Conservation (phyloP, 2,797 vertebrate species). For the Enteromius paludinosus region DNA sequence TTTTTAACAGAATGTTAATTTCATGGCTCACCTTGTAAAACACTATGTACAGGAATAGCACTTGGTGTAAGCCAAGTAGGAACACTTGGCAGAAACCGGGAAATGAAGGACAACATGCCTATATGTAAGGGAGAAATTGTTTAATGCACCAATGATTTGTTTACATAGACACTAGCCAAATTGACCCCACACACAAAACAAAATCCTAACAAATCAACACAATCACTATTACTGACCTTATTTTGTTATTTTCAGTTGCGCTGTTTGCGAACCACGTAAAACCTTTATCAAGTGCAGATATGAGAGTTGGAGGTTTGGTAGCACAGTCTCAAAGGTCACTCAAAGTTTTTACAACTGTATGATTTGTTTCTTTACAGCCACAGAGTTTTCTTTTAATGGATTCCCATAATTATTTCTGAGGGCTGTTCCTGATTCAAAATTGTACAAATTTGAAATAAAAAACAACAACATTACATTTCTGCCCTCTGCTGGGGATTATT, state of each 20-base stretch:
- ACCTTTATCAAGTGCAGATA: constrained; percentile 45
- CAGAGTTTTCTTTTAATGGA: neutral
- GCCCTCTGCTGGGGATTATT: constrained; percentile 16
- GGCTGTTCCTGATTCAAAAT: neutral
- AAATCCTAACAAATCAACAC: neutral
- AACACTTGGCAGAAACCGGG: constrained; percentile 71
- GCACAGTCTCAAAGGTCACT: constrained; percentile 57
- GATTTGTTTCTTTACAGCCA: neutral
- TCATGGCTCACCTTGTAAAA: constrained; percentile 78
- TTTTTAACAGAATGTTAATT: constrained; percentile 2
- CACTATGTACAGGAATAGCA: constrained; percentile 70
- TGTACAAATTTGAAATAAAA: neutral
- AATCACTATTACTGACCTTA: constrained; percentile 44
- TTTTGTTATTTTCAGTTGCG: constrained; percentile 25
- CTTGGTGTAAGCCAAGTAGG: constrained; percentile 74
- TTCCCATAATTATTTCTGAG: neutral
- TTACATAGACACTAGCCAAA: neutral
- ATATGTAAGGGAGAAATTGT: constrained; percentile 15
- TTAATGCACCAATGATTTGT: neutral
- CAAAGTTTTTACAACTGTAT: neutral
- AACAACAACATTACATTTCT: neutral
- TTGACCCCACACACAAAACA: neutral
- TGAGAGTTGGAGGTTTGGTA: constrained; percentile 34
- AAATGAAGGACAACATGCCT: constrained; percentile 62
- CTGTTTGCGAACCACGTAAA: constrained; percentile 18